Base-by-base conservation (phyloP, 2,888 invertebrate genomes). In the Pseudeuparius sepicola region DNA sequence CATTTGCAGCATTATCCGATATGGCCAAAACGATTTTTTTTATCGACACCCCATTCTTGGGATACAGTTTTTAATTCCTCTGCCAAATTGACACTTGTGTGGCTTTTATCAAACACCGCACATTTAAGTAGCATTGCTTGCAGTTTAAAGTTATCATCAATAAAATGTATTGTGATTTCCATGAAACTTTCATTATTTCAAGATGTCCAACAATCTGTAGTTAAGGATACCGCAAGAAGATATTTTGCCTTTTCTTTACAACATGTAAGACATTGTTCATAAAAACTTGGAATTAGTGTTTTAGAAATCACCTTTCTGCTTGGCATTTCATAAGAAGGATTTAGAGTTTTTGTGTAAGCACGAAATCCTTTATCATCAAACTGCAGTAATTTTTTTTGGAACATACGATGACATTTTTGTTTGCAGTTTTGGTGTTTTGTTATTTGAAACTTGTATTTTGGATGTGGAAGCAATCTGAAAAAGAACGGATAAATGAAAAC, bases 31-130 rank as follows among this genome's bases (percentile, higher is more conserved):
- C 17, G 25, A 36, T 17, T 36, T 36, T 31, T n/a, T n/a, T n/a
- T n/a, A n/a, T 6, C n/a, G 3, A 23, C 24, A 24, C 18, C 26
- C 44, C 45, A 51, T 23, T 48, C 33, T 15, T 24, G 17, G 9
- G 41, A 6, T 12, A 42, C 33, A 5, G 23, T 12, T 20, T 36
- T 38, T 14, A 45, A 20, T 30, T 38, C 25, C 16, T 32, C 24
- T 7, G 34, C 13, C 26, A 48, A 35, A 41, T 49, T 49, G 14
- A 12, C 18, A 13, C 42, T 34, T 3, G 50, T 51, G 29, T 51
- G 47, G 4, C 37, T 29, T 15, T 41, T 39, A 23, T 34, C 25
- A 26, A 43, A 44, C 6, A 24, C 18, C 13, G 13, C 26, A 27
- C 37, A 32, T 14, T 32, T 23, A 6, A 36, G 24, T 12, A 36